These are phyloP conservation scores for Odontamblyopus rebecca DNA, from an alignment of 2,797 vertebrate genomes.

Conservation along the genomic window DNA sequence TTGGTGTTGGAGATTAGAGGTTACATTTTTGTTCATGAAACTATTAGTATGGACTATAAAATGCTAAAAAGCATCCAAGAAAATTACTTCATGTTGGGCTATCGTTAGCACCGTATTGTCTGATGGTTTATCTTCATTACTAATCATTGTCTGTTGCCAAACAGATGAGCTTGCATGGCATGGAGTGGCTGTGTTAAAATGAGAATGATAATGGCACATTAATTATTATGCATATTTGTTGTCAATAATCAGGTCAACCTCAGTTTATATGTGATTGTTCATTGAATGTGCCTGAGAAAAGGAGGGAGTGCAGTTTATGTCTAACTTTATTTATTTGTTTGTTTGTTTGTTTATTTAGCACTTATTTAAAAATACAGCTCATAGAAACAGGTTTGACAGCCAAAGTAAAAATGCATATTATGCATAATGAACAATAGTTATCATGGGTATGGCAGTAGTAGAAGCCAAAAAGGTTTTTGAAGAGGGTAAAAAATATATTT, in stretches of 20 bases:
- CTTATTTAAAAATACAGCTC: too few species aligned
- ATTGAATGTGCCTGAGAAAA: background rate
- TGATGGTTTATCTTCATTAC: background rate
- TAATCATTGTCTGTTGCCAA: constrained; percentile 1
- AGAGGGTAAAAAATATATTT: too few species aligned
- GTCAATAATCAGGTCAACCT: constrained; percentile 2
- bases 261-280: background rate
- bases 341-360: background rate
- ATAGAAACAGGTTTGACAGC: too few species aligned
- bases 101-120: background rate
- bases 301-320: background rate
- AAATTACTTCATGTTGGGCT: background rate
- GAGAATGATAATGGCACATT: background rate
- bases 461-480: too few species aligned
- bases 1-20: background rate
- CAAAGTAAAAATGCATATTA: too few species aligned
- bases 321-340: background rate
- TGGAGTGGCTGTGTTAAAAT: background rate
- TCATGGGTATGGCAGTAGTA: too few species aligned
- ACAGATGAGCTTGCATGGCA: constrained; percentile 1
- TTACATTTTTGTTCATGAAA: background rate
- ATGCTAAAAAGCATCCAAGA: background rate
- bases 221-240: background rate
- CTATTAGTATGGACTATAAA: background rate
- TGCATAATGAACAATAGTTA: too few species aligned